Percentiles rank a stretch among this genome's conserved stretches.
Evolutionary conservation across 2,888 invertebrate species (phyloP).

Genomic region (Chouioia cunea): DNA sequence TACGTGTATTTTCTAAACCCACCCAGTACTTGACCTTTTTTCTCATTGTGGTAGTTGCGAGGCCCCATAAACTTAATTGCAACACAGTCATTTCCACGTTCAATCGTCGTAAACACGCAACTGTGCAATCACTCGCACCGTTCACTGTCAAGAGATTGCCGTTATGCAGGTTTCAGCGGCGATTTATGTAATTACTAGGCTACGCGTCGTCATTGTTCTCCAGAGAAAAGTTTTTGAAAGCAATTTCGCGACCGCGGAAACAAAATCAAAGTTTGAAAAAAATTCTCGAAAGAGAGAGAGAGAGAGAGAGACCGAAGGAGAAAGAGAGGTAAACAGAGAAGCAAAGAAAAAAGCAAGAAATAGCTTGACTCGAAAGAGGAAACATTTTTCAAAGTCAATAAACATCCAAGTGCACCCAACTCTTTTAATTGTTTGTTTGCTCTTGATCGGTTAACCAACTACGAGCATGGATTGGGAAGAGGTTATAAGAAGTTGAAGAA

Average conservation of each 20-base stretch:
- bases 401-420: neutral
- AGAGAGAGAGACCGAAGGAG: neutral
- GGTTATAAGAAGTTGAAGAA: no score
- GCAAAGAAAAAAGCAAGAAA: neutral
- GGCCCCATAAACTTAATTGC: neutral
- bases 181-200: conserved; percentile 15
- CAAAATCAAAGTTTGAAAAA: neutral
- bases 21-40: conserved; percentile 30
- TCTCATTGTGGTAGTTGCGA: neutral
- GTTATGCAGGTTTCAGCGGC: neutral
- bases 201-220: neutral
- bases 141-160: no score
- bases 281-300: conserved; percentile 2
- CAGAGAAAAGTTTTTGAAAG: conserved; percentile 32
- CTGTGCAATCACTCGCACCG: no score
- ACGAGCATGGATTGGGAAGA: no score
- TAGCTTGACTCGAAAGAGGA: neutral
- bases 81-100: no score
- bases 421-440: no score
- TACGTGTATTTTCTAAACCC: no score
- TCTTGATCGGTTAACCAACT: no score
- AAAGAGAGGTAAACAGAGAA: no score
- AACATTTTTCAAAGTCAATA: conserved; percentile 28
- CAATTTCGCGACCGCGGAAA: conserved; percentile 29
- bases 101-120: no score